A percentile compares a stretch with the other conserved stretches of the same genome.
These are phyloP conservation scores for Allolobophora icterica DNA, from an alignment of 2,888 invertebrate genomes.

Conservation along the genomic window DNA sequence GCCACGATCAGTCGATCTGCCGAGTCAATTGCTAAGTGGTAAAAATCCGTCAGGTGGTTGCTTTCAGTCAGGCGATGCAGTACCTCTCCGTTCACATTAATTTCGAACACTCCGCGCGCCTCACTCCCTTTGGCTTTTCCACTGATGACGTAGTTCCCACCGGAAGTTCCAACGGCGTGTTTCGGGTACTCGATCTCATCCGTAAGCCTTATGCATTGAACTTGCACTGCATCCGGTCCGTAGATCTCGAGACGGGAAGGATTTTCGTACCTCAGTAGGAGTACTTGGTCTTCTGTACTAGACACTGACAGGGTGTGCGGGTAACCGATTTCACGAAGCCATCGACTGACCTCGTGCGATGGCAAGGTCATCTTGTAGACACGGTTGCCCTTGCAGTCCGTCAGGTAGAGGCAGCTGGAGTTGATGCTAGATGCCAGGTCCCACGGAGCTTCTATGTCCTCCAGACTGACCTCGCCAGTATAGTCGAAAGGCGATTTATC, in stretches of 20 bases:
- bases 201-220: background rate
- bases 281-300: background rate
- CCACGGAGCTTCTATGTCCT: background rate
- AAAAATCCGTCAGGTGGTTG: background rate
- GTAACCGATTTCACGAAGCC: background rate
- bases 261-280: background rate
- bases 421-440: background rate
- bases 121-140: background rate
- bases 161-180: background rate
- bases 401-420: background rate
- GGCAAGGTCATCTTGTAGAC: constrained; percentile 12
- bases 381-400: background rate
- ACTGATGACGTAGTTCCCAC: background rate
- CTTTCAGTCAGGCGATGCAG: background rate
- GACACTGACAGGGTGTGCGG: constrained; percentile 11
- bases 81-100: background rate
- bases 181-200: constrained; percentile 27
- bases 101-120: background rate
- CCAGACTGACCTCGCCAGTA: background rate
- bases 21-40: background rate
- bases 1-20: background rate
- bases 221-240: background rate
- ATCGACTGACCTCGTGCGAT: background rate
- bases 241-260: background rate
- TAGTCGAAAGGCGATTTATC: background rate